Base-by-base conservation (phyloP, 2,888 invertebrate genomes). In the Lochmaea capreae region DNA sequence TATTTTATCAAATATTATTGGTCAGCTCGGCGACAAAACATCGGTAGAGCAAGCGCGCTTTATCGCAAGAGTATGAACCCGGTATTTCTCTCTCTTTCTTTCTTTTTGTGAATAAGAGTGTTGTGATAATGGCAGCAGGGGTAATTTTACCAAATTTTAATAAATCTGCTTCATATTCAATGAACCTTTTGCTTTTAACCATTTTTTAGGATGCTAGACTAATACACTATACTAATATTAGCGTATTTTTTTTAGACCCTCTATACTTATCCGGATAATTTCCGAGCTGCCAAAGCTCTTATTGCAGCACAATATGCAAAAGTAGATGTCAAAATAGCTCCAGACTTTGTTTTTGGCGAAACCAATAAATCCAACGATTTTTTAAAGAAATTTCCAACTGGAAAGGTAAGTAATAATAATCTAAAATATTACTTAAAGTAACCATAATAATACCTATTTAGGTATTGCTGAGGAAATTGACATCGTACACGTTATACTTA, bases 271-370 rank as follows among this genome's bases (percentile, higher is more conserved):
- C 95, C 97, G 84, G 96, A 97, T 89, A 99, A 98, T 92, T 98
- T 98, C 92, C 95, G 99, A 89, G 97, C 98, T 83, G 96, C 94
- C 89, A 99, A 99, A 91, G 96, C 94, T 87, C 93, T 98, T 87
- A 97, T 99, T 88, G 98, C 99, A 86, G 98, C 99, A 87, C 93
- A 97, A 89, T 98, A 95, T 90, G 96, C 98, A 82, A 97, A 97
- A 84, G 93, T 93, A 83, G 92, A 94, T 86, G 90, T 97, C 85
- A 94, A 94, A 90, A 89, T 96, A 81, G 93, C 93, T 81, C 90
- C 93, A 76, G 92, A 93, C 87, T 98, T 98, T 87, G 94, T 95
- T 80, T 96, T 97, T 85, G 98, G 98, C 76, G 95, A 96, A 88
- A 97, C 97, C 77, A 98, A 98, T 89, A 96, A 95, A 87, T 90